Conservation (phyloP, 2,888 invertebrate genomes). For the Sminthurinus aureus region DNA sequence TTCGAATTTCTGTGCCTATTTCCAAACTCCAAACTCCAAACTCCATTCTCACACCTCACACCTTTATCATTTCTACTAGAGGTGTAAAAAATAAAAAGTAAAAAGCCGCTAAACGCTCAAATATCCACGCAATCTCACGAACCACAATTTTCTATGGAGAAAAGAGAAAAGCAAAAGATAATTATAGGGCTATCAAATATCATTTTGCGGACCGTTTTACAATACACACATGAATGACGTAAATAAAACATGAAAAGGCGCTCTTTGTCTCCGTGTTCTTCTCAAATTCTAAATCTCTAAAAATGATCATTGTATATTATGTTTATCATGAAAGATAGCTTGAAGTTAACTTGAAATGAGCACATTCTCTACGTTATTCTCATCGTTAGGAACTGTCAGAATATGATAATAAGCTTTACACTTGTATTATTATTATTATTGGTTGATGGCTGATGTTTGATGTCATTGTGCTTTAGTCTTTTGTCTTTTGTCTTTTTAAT, state of each 20-base stretch:
- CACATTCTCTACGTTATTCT: background rate
- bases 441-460: no score
- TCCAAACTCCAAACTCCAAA: background rate
- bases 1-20: background rate
- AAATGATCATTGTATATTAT: no score
- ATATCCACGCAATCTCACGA: slow-evolving; percentile 7
- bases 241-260: background rate
- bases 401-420: background rate
- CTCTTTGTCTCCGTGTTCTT: background rate
- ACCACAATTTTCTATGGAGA: slow-evolving; percentile 9
- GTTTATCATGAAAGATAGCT: background rate
- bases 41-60: background rate
- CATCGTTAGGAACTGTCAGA: no score
- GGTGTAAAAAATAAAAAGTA: background rate
- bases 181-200: no score
- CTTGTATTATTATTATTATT: background rate
- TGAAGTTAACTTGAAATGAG: background rate
- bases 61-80: background rate
- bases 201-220: no score
- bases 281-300: background rate
- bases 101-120: no score
- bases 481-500: slow-evolving; percentile 16
- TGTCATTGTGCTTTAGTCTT: background rate
- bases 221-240: background rate
- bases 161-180: background rate